phyloP scores from a whole-genome alignment of 2,888 invertebrate species.

The Tiliacea citrago region DNA sequence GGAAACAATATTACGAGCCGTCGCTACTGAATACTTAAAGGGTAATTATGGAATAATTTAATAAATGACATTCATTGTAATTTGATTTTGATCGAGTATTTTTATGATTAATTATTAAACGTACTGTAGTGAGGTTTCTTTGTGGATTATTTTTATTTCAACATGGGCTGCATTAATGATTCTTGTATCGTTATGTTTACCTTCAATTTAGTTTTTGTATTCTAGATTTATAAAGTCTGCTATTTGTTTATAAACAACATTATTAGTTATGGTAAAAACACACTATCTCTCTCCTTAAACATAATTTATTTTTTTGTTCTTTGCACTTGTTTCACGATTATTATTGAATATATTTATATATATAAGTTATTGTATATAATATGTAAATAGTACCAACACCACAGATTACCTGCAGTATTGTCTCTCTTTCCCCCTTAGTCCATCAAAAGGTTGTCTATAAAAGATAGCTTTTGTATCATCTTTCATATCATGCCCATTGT shows the following conservation, averaged over 20 bases:
- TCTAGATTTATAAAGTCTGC: not conserved
- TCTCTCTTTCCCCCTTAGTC: too few relatives aligned
- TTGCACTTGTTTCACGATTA: too few relatives aligned
- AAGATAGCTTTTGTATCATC: too few relatives aligned
- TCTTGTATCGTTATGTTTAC: conserved; percentile 4
- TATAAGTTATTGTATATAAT: too few relatives aligned
- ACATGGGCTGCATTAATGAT: not conserved
- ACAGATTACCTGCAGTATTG: too few relatives aligned
- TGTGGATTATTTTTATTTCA: conserved; percentile 26
- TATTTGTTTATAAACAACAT: not conserved
- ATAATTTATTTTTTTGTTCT: too few relatives aligned
- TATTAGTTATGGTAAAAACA: not conserved
- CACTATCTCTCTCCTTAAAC: too few relatives aligned
- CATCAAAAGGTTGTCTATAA: too few relatives aligned
- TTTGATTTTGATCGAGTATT: conserved; percentile 45
- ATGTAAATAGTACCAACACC: too few relatives aligned
- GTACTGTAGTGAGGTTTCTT: conserved; percentile 13
- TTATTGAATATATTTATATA: too few relatives aligned
- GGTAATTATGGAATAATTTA: conserved; percentile 46
- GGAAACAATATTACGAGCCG: conserved; percentile 29
- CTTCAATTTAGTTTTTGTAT: not conserved
- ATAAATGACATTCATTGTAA: conserved; percentile 42
- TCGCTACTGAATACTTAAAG: conserved; percentile 35
- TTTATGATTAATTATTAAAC: conserved; percentile 40
- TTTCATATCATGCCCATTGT: too few relatives aligned